A percentile compares a stretch with the other conserved stretches of the same genome.
Conservation (phyloP, 2,113 vertebrate genomes). For the Indicator maculatus region DNA sequence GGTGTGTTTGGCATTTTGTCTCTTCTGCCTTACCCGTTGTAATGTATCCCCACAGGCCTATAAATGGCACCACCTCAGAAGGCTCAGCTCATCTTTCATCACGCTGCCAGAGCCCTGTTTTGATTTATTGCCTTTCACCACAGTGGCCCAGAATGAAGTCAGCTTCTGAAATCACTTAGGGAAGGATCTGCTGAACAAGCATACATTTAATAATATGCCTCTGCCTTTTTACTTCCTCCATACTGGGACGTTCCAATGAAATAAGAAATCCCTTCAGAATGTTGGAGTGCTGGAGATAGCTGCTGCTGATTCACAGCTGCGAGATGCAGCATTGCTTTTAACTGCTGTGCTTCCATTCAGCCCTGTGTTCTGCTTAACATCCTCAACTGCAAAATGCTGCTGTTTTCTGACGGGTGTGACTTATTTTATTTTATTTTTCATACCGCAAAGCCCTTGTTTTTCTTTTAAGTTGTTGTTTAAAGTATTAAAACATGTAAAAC, state of each 20-base stretch:
- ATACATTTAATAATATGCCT: constrained; percentile 48
- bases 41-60: constrained; percentile 13
- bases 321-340: constrained; percentile 28
- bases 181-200: constrained; percentile 64
- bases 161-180: constrained; percentile 52
- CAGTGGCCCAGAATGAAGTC: constrained; percentile 47
- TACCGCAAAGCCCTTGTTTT: constrained; percentile 37
- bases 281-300: background rate
- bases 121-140: constrained; percentile 57
- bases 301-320: constrained; percentile 26
- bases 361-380: background rate
- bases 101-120: background rate
- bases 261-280: background rate
- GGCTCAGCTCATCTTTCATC: constrained; percentile 40
- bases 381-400: constrained; percentile 37
- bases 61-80: constrained; percentile 59
- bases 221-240: background rate
- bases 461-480: background rate
- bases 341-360: constrained; percentile 17
- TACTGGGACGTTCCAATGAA: background rate
- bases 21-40: background rate
- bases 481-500: background rate
- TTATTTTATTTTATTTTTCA: background rate
- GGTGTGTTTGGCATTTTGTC: background rate
- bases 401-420: constrained; percentile 2